Percentiles rank a stretch among this genome's conserved stretches.
Evolutionary conservation across 2,113 vertebrate genomes (phyloP).

Genomic region (Syngnathus typhle): DNA sequence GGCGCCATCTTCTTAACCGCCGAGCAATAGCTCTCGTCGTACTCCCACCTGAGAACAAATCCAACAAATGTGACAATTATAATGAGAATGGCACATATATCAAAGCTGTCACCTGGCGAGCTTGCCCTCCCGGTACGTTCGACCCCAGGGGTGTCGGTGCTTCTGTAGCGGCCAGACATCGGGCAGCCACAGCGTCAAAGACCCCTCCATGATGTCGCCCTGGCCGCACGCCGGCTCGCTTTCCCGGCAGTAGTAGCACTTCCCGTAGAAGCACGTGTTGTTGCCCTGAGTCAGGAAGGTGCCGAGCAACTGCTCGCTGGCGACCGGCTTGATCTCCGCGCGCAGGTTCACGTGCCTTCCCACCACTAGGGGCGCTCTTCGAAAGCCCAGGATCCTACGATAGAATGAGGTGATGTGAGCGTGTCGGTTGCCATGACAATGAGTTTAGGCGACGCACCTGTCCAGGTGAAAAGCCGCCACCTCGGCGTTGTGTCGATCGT

Average conservation of each 20-base stretch:
- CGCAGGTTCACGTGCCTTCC: conserved; percentile 89
- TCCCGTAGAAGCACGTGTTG: conserved; percentile 96
- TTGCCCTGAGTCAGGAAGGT: conserved; percentile 95
- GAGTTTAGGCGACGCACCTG: conserved; percentile 68
- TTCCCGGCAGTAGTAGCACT: conserved; percentile 97
- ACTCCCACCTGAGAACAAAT: conserved; percentile 80
- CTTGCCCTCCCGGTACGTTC: conserved; percentile 95
- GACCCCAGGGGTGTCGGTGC: conserved; percentile 94
- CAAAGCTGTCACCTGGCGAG: conserved; percentile 77
- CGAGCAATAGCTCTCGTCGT: conserved; percentile 96
- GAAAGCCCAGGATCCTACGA: conserved; percentile 89
- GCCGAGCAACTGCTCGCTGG: conserved; percentile 90
- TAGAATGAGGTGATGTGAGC: not conserved
- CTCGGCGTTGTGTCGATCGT: conserved; percentile 95
- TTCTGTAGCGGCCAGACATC: conserved; percentile 98
- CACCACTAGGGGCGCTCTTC: conserved; percentile 89
- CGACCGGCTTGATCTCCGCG: conserved; percentile 90
- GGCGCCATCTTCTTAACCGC: conserved; percentile 97
- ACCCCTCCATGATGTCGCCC: conserved; percentile 89
- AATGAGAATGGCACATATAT: not conserved
- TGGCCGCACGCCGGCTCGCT: conserved; percentile 94
- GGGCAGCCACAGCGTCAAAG: conserved; percentile 91
- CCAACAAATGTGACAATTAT: not conserved
- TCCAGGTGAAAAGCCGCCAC: conserved; percentile 96
- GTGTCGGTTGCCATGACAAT: not conserved